phyloP scores from a whole-genome alignment of 2,888 invertebrate genomes.

The Nemapogon koenigi region DNA sequence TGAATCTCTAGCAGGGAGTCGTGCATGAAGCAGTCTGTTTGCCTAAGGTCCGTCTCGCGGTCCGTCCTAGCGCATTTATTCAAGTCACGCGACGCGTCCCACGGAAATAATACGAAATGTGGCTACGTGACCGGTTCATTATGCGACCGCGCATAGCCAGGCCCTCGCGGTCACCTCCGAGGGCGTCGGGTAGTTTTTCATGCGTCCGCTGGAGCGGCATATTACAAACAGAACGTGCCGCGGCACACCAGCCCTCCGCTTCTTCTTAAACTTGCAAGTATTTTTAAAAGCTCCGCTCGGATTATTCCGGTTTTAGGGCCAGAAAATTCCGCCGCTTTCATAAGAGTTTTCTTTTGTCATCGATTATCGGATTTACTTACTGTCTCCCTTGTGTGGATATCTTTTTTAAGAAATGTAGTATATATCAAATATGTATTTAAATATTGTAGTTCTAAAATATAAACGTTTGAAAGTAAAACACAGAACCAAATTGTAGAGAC shows the following conservation, averaged over 20 bases:
- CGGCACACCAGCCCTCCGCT: conserved; percentile 25
- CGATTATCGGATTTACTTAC: no score
- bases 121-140: conserved; percentile 64
- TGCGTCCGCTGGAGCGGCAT: conserved; percentile 26
- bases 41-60: conserved; percentile 42
- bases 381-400: no score
- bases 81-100: conserved; percentile 61
- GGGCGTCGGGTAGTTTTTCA: conserved; percentile 22
- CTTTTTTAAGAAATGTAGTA: no score
- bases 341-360: no score
- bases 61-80: conserved; percentile 36
- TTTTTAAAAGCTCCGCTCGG: conserved; percentile 21
- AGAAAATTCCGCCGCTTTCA: no score
- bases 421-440: no score
- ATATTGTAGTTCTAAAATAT: no score
- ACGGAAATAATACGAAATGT: conserved; percentile 66
- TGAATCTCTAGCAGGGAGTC: conserved; percentile 58
- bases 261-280: conserved; percentile 22
- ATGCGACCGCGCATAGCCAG: conserved; percentile 46
- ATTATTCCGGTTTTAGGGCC: no score
- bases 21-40: conserved; percentile 64
- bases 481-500: no score
- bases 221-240: conserved; percentile 37
- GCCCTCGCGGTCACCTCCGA: conserved; percentile 36
- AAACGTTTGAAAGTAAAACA: no score